Evolutionary conservation across 2,113 vertebrate genomes (phyloP).

Genomic region (Cinclus mexicanus): DNA sequence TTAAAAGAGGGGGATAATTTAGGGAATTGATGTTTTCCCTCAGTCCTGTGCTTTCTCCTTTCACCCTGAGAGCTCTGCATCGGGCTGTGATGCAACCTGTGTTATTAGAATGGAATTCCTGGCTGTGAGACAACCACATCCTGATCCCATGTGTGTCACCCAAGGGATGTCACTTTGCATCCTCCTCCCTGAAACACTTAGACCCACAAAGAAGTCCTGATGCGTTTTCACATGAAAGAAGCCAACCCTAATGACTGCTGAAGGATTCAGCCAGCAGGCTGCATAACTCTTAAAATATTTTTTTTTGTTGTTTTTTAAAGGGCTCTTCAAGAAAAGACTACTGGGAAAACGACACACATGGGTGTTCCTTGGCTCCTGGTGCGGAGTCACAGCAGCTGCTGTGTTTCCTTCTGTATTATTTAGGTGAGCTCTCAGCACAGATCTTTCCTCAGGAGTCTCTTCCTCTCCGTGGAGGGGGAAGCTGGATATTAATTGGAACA

Average conservation of each 20-base stretch:
- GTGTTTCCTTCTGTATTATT: not conserved
- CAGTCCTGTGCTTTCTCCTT: not conserved
- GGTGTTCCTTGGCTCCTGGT: not conserved
- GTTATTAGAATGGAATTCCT: not conserved
- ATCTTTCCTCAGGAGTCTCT: not conserved
- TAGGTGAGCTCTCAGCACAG: not conserved
- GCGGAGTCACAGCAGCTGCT: not conserved
- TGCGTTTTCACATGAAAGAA: conserved; percentile 9
- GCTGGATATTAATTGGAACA: not conserved
- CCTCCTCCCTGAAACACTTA: not conserved
- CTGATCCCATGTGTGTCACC: not conserved
- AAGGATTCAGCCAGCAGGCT: conserved; percentile 3
- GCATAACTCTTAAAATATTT: not conserved
- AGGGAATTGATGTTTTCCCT: not conserved
- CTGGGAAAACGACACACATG: not conserved
- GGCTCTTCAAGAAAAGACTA: not conserved
- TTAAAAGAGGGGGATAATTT: not conserved
- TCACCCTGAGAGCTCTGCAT: not conserved
- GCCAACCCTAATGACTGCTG: not conserved
- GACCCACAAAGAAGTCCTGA: not conserved
- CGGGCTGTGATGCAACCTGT: not conserved
- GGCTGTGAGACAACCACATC: not conserved
- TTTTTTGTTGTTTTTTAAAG: not conserved
- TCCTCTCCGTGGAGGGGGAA: not conserved
- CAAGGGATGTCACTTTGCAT: conserved; percentile 1